Conservation (phyloP, 2,888 invertebrate species). For the Ischnus inquisitorius region DNA sequence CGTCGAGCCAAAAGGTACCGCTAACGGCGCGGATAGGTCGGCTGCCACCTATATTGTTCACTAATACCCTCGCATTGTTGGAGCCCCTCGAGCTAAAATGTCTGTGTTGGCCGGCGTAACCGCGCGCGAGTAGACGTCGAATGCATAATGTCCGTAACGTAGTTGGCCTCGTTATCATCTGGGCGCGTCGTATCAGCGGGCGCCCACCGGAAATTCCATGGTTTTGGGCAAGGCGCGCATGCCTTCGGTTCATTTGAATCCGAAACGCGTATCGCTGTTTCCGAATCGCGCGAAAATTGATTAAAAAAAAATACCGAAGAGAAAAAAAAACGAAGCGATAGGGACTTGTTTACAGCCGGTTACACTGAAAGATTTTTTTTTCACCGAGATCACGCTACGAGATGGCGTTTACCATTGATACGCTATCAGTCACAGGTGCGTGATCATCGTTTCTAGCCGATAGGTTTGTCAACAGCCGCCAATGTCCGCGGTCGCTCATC, state of each 20-base stretch:
- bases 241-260: constrained; percentile 25
- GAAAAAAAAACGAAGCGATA: neutral
- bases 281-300: neutral
- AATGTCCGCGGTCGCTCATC: constrained; percentile 67
- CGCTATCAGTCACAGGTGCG: constrained; percentile 62
- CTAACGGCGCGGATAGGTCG: constrained; percentile 60
- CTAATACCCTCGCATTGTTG: constrained; percentile 35
- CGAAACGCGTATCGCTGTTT: neutral
- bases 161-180: constrained; percentile 66
- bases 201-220: constrained; percentile 34
- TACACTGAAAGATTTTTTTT: constrained; percentile 34
- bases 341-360: neutral
- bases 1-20: constrained; percentile 68
- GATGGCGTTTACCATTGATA: constrained; percentile 40
- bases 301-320: neutral
- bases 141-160: constrained; percentile 64
- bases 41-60: constrained; percentile 49
- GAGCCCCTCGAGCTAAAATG: constrained; percentile 39
- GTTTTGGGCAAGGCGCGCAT: constrained; percentile 27
- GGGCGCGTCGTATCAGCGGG: constrained; percentile 44
- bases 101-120: constrained; percentile 8
- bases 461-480: constrained; percentile 67
- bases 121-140: constrained; percentile 32
- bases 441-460: constrained; percentile 67
- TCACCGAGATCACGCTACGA: constrained; percentile 35